Evolutionary conservation across 2,888 invertebrate species (phyloP), one percentile per base, ranked within the genome.

Genomic region (Euzetes globulus): DNA sequence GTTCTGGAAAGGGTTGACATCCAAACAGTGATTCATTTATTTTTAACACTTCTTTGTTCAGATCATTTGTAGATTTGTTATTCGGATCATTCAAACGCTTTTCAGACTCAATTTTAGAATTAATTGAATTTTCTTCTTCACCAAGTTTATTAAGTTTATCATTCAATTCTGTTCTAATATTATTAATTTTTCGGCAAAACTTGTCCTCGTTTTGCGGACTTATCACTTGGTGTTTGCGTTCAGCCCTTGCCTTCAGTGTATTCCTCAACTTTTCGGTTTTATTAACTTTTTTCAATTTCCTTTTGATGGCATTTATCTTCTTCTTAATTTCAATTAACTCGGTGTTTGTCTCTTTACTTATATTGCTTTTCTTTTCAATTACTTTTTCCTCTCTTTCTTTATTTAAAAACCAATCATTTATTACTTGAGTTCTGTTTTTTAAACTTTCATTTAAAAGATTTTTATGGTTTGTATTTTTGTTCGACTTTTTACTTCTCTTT

Each of bases 11-110:
- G 0, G n/a, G 19, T 47, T 70, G 22, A 22, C 27, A 25, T 22
- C 70, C 70, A 17, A 70, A 70, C 15, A 70, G 70, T 1, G 45
- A 70, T 45, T 70, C 70, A 47, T 25, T 22, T 25, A 70, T 45
- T 19, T 0, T 25, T 15, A 27, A 7, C 17, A 45, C 2, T 13
- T 25, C 27, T 70, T 47, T 27, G 47, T 22, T 45, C 13, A 70
- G 13, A 25, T 47, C 47, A 25, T 47, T n/a, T 6, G 15, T 25
- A 70, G 11, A 13, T 17, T 47, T 4, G 11, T 70, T 4, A 1
- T 15, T 41, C 25, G 45, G 25, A 25, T 45, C 47, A 13, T 6
- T 25, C 2, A 13, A 22, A 27, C 47, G 22, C 15, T 45, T 11
- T 25, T 70, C 11, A 9, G 5, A 65, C 19, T 65, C 22, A n/a